phyloP scores from a whole-genome alignment of 2,113 vertebrate genomes.

The Oceanites oceanicus region DNA sequence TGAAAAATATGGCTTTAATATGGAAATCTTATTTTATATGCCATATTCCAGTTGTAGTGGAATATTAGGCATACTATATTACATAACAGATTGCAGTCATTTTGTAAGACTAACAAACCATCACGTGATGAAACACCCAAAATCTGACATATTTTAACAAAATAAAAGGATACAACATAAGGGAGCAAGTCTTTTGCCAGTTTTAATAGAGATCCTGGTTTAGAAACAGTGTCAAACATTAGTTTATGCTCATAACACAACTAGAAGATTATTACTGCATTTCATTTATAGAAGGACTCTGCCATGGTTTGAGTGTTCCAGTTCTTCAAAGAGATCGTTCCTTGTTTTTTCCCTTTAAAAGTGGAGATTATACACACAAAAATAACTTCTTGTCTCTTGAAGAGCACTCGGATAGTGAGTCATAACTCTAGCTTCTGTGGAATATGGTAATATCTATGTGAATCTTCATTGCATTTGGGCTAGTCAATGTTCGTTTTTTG shows the following conservation, averaged over 20 bases:
- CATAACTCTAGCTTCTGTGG: not conserved
- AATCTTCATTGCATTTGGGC: not conserved
- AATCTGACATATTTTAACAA: not conserved
- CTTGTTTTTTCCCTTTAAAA: not conserved
- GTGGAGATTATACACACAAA: not conserved
- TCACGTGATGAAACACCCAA: not conserved
- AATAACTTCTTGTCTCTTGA: not conserved
- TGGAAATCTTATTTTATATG: not conserved
- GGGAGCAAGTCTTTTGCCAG: not conserved
- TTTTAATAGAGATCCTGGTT: not conserved
- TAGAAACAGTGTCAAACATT: not conserved
- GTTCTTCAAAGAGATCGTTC: not conserved
- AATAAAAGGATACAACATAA: not conserved
- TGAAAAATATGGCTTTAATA: not conserved
- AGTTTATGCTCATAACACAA: not conserved
- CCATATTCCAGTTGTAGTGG: not conserved
- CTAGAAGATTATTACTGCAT: not conserved
- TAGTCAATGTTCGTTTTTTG: not conserved
- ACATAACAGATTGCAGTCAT: not conserved
- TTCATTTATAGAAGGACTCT: not conserved
- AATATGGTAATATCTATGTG: not conserved
- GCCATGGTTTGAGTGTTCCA: not conserved
- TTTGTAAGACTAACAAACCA: not conserved
- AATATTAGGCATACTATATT: not conserved
- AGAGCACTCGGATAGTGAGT: not conserved